Evolutionary conservation across 53 echinoderm and acorn worm species (phyloP).

Genomic region (Luidia sarsii): DNA sequence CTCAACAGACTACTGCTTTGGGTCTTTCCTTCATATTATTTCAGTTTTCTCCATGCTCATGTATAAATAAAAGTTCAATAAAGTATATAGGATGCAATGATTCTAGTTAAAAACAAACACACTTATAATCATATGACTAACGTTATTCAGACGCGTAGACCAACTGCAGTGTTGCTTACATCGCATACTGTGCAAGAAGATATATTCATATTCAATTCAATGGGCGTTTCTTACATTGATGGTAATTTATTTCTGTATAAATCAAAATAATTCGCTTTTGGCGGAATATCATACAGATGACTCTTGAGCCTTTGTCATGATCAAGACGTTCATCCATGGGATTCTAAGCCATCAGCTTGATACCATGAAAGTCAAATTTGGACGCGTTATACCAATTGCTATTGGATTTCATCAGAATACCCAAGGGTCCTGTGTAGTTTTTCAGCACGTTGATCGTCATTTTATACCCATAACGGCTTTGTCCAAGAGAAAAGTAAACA

Average conservation of each 20-base stretch:
- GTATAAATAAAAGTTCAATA: too few relatives aligned
- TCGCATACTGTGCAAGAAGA: too few relatives aligned
- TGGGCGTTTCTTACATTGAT: conserved; percentile 39
- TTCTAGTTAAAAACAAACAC: too few relatives aligned
- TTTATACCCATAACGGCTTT: neutral
- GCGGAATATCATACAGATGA: conserved; percentile 32
- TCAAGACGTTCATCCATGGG: neutral
- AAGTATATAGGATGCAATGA: too few relatives aligned
- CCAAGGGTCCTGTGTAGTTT: conserved; percentile 28
- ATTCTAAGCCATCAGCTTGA: conserved; percentile 39
- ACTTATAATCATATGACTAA: too few relatives aligned
- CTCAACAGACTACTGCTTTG: too few relatives aligned
- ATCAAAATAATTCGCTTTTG: conserved; percentile 51
- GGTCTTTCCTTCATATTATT: too few relatives aligned
- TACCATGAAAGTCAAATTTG: conserved; percentile 34
- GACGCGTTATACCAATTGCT: conserved; percentile 35
- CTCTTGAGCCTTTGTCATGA: conserved; percentile 14
- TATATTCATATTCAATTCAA: conserved; percentile 36
- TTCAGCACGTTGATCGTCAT: conserved; percentile 28
- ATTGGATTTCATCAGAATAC: conserved; percentile 14
- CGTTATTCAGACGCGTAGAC: too few relatives aligned
- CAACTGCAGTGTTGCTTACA: too few relatives aligned
- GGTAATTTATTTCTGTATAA: conserved; percentile 40
- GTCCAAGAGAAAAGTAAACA: conserved; percentile 49
- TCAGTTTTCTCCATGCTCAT: too few relatives aligned